Evolutionary conservation across 2,797 vertebrate genomes (phyloP).

Genomic region (Enoplosus armatus): DNA sequence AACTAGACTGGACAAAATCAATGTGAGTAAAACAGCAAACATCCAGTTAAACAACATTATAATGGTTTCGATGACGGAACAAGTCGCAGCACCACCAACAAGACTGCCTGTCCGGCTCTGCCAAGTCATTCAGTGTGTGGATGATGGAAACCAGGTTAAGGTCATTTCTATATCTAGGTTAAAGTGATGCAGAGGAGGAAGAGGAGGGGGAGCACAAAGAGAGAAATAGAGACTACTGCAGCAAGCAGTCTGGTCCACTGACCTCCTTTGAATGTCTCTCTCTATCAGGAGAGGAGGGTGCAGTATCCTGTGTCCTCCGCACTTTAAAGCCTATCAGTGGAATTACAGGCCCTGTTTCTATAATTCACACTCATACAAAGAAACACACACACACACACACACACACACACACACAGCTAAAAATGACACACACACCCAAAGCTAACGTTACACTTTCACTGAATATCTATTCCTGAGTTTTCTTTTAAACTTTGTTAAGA

Average conservation of each 20-base stretch:
- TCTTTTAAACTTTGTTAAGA: background rate
- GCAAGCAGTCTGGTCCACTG: constrained; percentile 73
- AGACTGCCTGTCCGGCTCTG: constrained; percentile 1
- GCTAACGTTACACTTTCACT: constrained; percentile 23
- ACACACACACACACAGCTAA: background rate
- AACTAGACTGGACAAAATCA: background rate
- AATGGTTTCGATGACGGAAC: background rate
- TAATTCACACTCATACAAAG: constrained; percentile 3
- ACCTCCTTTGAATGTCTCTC: constrained; percentile 65
- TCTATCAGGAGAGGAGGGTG: constrained; percentile 20
- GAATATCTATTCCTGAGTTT: background rate
- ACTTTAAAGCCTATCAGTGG: constrained; percentile 57
- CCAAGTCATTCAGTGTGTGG: constrained; percentile 30
- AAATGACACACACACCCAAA: background rate
- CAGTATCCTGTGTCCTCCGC: constrained; percentile 64
- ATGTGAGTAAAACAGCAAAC: background rate
- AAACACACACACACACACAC: constrained; percentile 16
- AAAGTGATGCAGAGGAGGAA: constrained; percentile 71
- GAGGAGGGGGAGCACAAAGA: constrained; percentile 43
- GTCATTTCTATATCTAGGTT: constrained; percentile 73
- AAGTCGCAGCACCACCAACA: background rate
- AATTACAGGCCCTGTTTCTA: constrained; percentile 49
- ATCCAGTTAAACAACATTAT: background rate
- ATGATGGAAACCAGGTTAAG: constrained; percentile 72
- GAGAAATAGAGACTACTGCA: constrained; percentile 67